Evolutionary conservation across 2,797 vertebrate genomes (phyloP).

Genomic region (Chrysocyon brachyurus): DNA sequence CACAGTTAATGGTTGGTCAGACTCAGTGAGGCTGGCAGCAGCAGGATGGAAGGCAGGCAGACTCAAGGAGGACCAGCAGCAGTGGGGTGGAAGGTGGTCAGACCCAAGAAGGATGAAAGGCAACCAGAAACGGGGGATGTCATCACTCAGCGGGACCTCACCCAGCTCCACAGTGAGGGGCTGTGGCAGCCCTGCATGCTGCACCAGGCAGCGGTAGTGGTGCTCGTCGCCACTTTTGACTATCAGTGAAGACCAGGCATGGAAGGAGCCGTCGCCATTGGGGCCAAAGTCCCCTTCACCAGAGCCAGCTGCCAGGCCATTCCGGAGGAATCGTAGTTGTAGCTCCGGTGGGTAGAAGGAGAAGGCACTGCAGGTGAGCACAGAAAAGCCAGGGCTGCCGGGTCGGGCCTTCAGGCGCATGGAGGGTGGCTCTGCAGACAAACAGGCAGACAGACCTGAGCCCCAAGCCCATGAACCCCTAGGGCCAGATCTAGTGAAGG

Average conservation of each 20-base stretch:
- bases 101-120: background rate
- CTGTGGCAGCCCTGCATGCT: slow-evolving; percentile 60
- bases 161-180: slow-evolving; percentile 75
- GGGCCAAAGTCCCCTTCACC: slow-evolving; percentile 38
- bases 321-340: slow-evolving; percentile 64
- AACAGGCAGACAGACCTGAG: background rate
- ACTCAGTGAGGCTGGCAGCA: background rate
- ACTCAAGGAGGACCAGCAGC: background rate
- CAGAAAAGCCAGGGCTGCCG: background rate
- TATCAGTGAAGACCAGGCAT: slow-evolving; percentile 53
- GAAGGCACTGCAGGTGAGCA: slow-evolving; percentile 81
- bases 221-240: slow-evolving; percentile 71
- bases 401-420: slow-evolving; percentile 77
- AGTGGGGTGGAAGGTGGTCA: background rate
- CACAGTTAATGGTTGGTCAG: background rate
- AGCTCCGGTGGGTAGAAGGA: slow-evolving; percentile 80
- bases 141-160: background rate
- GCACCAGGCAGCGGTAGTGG: slow-evolving; percentile 75
- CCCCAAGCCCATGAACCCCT: no score
- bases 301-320: slow-evolving; percentile 11
- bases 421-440: slow-evolving; percentile 75
- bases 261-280: slow-evolving; percentile 79
- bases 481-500: slow-evolving; percentile 44
- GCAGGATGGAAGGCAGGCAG: background rate
- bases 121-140: background rate